A percentile compares a stretch with the other conserved stretches of the same genome.
Conservation (phyloP, 2,113 vertebrate species). For the Tupaia chinensis region DNA sequence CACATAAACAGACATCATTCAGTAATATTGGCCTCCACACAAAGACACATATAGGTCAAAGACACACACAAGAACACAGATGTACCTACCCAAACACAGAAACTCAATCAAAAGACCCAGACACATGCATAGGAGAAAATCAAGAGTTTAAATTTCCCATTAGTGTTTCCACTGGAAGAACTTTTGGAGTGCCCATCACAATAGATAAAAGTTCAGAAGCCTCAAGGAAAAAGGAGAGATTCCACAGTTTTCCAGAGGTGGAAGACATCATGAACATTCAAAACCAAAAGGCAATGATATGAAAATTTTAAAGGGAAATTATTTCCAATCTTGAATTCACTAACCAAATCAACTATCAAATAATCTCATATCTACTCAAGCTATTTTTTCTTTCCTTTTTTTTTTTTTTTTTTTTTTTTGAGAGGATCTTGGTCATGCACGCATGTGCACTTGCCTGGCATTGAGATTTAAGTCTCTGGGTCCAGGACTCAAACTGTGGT, state of each 20-base stretch:
- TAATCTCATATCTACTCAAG: background rate
- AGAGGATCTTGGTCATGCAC: no score
- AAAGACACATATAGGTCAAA: background rate
- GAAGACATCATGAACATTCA: background rate
- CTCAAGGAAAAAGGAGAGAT: background rate
- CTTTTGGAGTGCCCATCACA: background rate
- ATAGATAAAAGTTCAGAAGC: background rate
- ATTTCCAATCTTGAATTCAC: slow-evolving; percentile 34
- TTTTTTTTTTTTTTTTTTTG: no score
- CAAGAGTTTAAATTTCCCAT: slow-evolving; percentile 14
- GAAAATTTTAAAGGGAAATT: slow-evolving; percentile 25
- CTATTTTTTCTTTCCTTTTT: background rate
- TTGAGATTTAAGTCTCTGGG: no score
- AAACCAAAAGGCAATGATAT: background rate
- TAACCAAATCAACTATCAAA: background rate
- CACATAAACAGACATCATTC: background rate
- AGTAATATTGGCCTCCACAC: background rate
- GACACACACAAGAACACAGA: background rate
- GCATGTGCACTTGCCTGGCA: no score
- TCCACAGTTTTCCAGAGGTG: background rate
- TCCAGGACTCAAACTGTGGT: no score
- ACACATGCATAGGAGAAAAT: background rate
- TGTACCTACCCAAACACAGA: background rate
- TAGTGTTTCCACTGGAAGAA: background rate
- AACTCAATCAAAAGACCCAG: background rate